Base-by-base conservation (phyloP, 2,888 invertebrate genomes). In the Nemotelus nigrinus region DNA sequence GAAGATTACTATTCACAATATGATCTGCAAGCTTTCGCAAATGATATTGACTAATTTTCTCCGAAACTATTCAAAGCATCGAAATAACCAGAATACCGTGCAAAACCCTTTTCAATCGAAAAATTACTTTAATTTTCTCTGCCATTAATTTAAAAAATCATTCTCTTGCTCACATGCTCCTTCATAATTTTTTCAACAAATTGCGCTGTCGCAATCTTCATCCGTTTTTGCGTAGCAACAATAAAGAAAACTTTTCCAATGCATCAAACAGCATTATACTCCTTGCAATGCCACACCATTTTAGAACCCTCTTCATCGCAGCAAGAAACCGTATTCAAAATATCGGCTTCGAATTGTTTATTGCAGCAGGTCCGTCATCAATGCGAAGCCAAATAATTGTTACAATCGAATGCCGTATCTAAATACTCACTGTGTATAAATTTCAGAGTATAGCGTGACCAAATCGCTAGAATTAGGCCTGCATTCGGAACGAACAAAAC, bases 341-440 rank as follows among this genome's bases (percentile, higher is more conserved):
- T 72, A 58, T 58, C 39, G 72, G 58, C 58, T 72, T 58, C 63
- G 48, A 60, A 74, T 60, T 70, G 70, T 74, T 48, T 25, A 25
- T 25, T 7, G 47, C 50, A 6, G 60, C 74, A 25, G 63, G 63
- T 60, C 74, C 48, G 74, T 74, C 74, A 74, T 74, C 74, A 74
- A 74, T 63, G 63, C 63, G 74, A 74, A 74, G 74, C 74, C 74
- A 74, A 74, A 74, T 74, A 74, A 63, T 74, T 44, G 74, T 74
- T 74, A 74, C 74, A 60, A 74, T 60, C 74, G 60, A 60, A 63
- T 63, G 50, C 63, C 74, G 48, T 74, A 50, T 74, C 63, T 74
- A 70, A 70, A 60, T 60, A 48, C 55, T 43, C 44, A 25, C 63
- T 63, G 63, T 60, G 70, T 43, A 47, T 47, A 50, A 50, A 7